Conservation (phyloP, 2,888 invertebrate genomes). For the Slavum lentiscoides region DNA sequence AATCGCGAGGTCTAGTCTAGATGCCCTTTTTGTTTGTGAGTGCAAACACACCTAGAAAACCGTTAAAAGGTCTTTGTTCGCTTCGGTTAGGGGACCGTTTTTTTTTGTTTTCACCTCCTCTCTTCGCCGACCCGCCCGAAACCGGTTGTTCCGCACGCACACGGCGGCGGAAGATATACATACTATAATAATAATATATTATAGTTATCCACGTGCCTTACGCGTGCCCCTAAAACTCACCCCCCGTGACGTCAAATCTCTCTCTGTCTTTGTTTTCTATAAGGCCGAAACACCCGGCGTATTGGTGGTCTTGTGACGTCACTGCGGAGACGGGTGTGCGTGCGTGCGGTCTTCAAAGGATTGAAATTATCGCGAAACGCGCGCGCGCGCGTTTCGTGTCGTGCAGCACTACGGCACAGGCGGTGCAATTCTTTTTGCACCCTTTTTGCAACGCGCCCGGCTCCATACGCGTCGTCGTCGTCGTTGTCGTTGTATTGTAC, state of each 20-base stretch:
- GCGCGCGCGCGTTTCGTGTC: constrained; percentile 12
- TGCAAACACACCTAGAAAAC: constrained; percentile 37
- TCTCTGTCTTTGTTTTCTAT: background rate
- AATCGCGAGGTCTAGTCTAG: constrained; percentile 22
- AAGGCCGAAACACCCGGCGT: constrained; percentile 34
- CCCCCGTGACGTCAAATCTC: constrained; percentile 52
- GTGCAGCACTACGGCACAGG: no score
- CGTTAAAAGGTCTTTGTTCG: constrained; percentile 52
- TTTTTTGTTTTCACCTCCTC: constrained; percentile 29
- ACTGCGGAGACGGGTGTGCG: constrained; percentile 22
- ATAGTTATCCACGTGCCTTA: constrained; percentile 54
- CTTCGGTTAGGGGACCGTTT: constrained; percentile 43
- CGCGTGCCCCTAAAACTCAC: constrained; percentile 51
- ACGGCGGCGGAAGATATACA: constrained; percentile 12
- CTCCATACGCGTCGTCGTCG: background rate
- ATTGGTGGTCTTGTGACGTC: constrained; percentile 44
- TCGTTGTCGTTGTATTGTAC: no score
- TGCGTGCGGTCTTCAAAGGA: constrained; percentile 35
- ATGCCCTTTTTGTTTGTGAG: constrained; percentile 48
- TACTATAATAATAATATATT: no score
- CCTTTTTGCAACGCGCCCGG: background rate
- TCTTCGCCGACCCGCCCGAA: constrained; percentile 15
- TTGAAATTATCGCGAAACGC: constrained; percentile 26
- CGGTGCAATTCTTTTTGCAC: background rate
- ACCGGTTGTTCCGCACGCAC: constrained; percentile 41